Evolutionary conservation across 2,113 vertebrate species (phyloP).

Genomic region (Hypanus sabinus): DNA sequence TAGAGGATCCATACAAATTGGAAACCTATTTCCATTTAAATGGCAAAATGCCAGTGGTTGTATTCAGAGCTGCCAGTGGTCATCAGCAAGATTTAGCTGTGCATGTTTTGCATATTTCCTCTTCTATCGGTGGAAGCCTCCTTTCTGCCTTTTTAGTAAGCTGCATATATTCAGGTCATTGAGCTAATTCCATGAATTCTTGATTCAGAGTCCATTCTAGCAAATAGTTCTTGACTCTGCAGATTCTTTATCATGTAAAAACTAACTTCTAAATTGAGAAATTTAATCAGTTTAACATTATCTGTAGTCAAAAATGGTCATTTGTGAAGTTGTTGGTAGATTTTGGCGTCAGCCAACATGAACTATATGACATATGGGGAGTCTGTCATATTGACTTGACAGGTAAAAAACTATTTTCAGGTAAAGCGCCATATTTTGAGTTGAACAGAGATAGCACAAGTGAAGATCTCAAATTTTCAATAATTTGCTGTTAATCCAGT

Average conservation of each 20-base stretch:
- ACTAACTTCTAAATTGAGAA: not conserved
- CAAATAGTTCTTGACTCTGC: not conserved
- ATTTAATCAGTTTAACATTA: not conserved
- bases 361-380: conserved; percentile 36
- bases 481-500: not conserved
- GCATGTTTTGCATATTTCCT: not conserved
- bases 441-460: not conserved
- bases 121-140: not conserved
- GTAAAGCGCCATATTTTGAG: not conserved
- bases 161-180: not conserved
- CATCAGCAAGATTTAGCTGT: too few species aligned
- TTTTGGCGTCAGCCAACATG: conserved; percentile 36
- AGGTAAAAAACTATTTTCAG: conserved; percentile 35
- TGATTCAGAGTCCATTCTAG: not conserved
- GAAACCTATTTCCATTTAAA: too few species aligned
- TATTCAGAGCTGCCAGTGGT: too few species aligned
- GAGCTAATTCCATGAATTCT: not conserved
- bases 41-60: too few species aligned
- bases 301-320: conserved; percentile 34
- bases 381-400: conserved; percentile 35
- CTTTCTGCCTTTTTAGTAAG: not conserved
- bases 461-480: not conserved
- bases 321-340: conserved; percentile 38
- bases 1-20: too few species aligned
- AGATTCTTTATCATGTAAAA: not conserved